phyloP scores from a whole-genome alignment of 35 echinoderm and acorn worm species.

The Ophiothrix spiculata region DNA sequence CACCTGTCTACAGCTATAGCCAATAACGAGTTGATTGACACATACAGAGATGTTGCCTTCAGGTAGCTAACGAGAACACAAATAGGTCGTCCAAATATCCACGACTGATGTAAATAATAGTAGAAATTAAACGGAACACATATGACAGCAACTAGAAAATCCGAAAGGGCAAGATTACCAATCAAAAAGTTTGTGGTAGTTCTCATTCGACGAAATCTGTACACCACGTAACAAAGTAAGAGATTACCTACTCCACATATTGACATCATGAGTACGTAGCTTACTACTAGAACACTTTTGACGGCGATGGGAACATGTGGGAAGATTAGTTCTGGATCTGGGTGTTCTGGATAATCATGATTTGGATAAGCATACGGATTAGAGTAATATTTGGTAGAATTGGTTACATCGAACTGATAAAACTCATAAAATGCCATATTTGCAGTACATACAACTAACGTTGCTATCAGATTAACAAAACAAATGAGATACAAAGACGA shows the following conservation, averaged over 20 bases:
- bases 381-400: too few species aligned
- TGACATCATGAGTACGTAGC: slow-evolving; percentile 62
- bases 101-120: slow-evolving; percentile 71
- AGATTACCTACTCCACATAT: slow-evolving; percentile 90
- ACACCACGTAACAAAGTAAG: slow-evolving; percentile 79
- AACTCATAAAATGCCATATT: too few species aligned
- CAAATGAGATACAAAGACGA: too few species aligned
- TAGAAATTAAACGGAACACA: slow-evolving; percentile 95
- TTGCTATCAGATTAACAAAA: too few species aligned
- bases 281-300: slow-evolving; percentile 59
- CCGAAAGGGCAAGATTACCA: slow-evolving; percentile 89
- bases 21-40: slow-evolving; percentile 86
- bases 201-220: slow-evolving; percentile 82
- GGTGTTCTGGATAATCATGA: too few species aligned
- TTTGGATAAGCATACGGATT: too few species aligned
- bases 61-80: slow-evolving; percentile 78
- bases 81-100: slow-evolving; percentile 76
- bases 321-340: too few species aligned
- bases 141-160: slow-evolving; percentile 84
- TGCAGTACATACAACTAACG: too few species aligned
- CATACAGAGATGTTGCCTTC: slow-evolving; percentile 75
- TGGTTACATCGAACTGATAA: too few species aligned
- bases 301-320: slow-evolving; percentile 36
- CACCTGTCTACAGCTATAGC: slow-evolving; percentile 95
- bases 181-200: slow-evolving; percentile 92